Conservation (phyloP, 2,888 invertebrate genomes). For the Rhingia campestris region DNA sequence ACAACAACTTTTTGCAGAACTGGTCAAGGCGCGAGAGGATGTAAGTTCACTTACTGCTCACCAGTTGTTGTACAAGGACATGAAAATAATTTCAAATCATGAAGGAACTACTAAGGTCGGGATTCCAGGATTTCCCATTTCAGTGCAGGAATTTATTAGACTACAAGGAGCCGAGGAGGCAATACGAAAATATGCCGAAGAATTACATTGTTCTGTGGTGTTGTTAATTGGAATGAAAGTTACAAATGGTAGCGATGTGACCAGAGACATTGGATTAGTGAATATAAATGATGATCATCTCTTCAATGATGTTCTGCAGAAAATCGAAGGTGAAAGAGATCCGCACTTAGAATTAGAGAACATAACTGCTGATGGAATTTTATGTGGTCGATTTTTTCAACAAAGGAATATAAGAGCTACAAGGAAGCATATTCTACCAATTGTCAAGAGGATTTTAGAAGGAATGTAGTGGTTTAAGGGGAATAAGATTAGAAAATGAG, state of each 20-base stretch:
- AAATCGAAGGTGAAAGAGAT: conserved; percentile 70
- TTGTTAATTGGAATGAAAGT: conserved; percentile 87
- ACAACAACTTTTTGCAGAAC: conserved; percentile 82
- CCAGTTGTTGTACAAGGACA: conserved; percentile 90
- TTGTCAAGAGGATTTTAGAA: conserved; percentile 84
- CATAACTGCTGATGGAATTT: too few species aligned
- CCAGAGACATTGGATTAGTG: conserved; percentile 86
- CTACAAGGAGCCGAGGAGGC: conserved; percentile 82
- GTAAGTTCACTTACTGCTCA: conserved; percentile 86
- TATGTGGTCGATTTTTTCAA: conserved; percentile 83
- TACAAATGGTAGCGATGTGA: conserved; percentile 80
- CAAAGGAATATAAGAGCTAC: conserved; percentile 86
- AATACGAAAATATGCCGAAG: conserved; percentile 83
- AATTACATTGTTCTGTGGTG: conserved; percentile 82
- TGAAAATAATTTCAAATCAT: conserved; percentile 86
- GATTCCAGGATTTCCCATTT: conserved; percentile 83
- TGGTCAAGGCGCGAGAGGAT: conserved; percentile 87
- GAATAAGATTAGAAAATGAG: too few species aligned
- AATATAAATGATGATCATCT: conserved; percentile 77
- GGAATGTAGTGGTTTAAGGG: background rate
- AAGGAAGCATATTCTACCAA: conserved; percentile 88
- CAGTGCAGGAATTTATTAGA: conserved; percentile 78
- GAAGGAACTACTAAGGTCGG: conserved; percentile 84
- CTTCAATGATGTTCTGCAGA: conserved; percentile 77
- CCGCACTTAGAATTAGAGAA: conserved; percentile 75